These are phyloP conservation scores for Scaptomyza parva DNA, from an alignment of 2,888 invertebrate genomes.

Conservation along the genomic window DNA sequence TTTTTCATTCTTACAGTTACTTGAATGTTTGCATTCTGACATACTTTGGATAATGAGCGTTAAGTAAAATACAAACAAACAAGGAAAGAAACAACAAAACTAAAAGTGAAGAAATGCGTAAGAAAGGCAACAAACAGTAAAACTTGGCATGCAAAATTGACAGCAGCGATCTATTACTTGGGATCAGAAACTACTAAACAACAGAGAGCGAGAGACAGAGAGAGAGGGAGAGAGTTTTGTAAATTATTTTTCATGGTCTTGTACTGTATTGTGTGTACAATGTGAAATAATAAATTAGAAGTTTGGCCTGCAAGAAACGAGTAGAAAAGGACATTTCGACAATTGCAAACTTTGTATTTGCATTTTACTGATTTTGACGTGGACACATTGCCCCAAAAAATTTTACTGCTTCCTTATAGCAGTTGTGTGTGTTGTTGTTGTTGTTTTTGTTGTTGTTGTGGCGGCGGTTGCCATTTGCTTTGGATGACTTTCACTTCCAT, in stretches of 20 bases:
- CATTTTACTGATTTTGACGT: constrained; percentile 69
- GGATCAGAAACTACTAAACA: constrained; percentile 1
- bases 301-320: constrained; percentile 12
- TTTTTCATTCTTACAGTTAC: constrained; percentile 6
- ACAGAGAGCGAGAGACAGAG: no score
- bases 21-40: constrained; percentile 12
- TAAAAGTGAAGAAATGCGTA: neutral
- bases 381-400: constrained; percentile 67
- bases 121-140: neutral
- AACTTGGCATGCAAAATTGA: neutral
- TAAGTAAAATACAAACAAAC: constrained; percentile 9
- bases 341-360: constrained; percentile 64
- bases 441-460: neutral
- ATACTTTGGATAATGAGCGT: constrained; percentile 8
- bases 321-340: constrained; percentile 47
- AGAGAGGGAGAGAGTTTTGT: neutral
- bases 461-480: constrained; percentile 19
- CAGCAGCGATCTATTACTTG: constrained; percentile 8
- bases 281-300: constrained; percentile 37
- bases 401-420: constrained; percentile 34
- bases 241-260: constrained; percentile 39
- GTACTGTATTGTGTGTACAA: neutral
- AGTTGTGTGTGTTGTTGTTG: constrained; percentile 6
- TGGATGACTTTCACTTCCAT: constrained; percentile 49
- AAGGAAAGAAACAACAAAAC: neutral